Conservation (phyloP, 2,113 vertebrate genomes). For the Drymodes brunneopygia region DNA sequence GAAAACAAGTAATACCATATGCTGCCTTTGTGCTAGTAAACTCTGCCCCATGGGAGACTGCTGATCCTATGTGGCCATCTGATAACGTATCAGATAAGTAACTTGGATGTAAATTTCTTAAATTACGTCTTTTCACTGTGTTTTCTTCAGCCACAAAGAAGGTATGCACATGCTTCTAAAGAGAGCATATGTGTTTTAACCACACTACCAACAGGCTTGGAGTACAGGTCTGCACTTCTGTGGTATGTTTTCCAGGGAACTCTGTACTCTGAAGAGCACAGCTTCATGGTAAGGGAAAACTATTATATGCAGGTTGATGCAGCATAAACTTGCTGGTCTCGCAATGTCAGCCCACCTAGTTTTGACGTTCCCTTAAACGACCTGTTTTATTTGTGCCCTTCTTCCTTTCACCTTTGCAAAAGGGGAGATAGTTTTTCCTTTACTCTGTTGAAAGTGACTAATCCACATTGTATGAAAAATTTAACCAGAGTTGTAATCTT, state of each 20-base stretch:
- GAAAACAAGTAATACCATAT: not conserved
- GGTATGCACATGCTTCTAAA: not conserved
- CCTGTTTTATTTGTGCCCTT: not conserved
- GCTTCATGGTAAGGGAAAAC: not conserved
- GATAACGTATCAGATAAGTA: rapidly evolving
- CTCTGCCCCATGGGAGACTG: not conserved
- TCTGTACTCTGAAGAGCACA: not conserved
- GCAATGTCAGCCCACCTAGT: not conserved
- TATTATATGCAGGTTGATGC: not conserved
- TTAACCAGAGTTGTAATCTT: not conserved
- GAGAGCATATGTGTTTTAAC: not conserved
- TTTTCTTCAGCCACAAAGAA: not conserved
- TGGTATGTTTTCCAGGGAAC: not conserved
- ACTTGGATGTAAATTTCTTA: not conserved
- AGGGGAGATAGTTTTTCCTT: rapidly evolving
- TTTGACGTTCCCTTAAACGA: not conserved
- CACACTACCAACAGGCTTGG: not conserved
- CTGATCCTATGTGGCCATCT: not conserved
- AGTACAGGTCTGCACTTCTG: not conserved
- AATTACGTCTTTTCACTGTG: not conserved
- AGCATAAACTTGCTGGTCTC: not conserved
- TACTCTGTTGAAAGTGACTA: too few species aligned
- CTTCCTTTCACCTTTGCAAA: not conserved
- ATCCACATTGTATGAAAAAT: not conserved
- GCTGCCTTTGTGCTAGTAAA: not conserved